Base-by-base conservation (phyloP, 1,140 invertebrate genomes). In the Drosophila subobscura region DNA sequence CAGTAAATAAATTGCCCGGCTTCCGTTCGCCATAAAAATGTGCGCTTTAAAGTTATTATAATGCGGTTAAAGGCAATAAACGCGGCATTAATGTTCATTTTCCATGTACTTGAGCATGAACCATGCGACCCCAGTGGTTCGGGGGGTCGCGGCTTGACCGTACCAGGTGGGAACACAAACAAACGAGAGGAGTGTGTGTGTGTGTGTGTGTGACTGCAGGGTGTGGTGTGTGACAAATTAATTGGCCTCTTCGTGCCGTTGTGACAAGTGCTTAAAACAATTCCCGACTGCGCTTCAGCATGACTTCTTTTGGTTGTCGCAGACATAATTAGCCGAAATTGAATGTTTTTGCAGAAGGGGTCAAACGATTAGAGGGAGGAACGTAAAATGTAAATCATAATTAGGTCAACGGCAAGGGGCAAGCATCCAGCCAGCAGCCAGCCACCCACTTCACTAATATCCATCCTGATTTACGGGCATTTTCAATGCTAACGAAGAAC, bases 31-130 rank as follows among this genome's bases (percentile, higher is more conserved):
- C 74, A 78, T 86, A 64, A 86, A 86, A 72, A 56, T 61, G 68
- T 52, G 63, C 57, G 77, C 66, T 88, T 85, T 90, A 90, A 90
- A 79, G 77, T 89, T 78, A 81, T 90, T 86, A 88, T 89, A 90
- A 81, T 90, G 77, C 67, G 83, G 77, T 90, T 85, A 85, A 85
- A 64, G 80, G 79, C 77, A 85, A 90, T 90, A 78, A 90, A 90
- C 75, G 78, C 60, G 57, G 65, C 68, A 88, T 90, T 90, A 88
- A 85, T 90, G 83, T 73, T 45, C 66, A 51, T 73, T 64, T 66
- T 25, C 52, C 70, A 72, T 81, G 63, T 78, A 72, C 83, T 78
- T 49, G 58, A 64, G 59, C 49, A 68, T 81, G 79, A 80, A 81
- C 74, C 73, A 50, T 86, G 50, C 80, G 55, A 61, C 46, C 46